Base-by-base conservation (phyloP, 2,113 vertebrate species). In the Cyrtonyx montezumae region DNA sequence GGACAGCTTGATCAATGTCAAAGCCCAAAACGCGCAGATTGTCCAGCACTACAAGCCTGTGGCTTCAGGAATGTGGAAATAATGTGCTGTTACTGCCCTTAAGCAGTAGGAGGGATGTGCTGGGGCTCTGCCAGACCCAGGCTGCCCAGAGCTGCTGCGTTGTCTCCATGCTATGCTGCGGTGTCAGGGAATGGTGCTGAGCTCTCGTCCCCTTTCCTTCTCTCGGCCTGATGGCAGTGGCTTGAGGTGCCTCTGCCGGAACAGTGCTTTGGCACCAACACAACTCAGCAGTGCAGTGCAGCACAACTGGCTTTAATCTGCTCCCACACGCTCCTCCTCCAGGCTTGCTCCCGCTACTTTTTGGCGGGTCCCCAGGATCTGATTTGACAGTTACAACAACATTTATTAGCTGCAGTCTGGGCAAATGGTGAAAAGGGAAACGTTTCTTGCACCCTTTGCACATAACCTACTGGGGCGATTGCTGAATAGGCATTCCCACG, bases 241-340 rank as follows among this genome's bases (percentile, higher is more conserved):
- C 58, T 2, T 2, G 8, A 65, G 49, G 32, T 67, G 82, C 16
- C 26, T 53, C 42, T 75, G 42, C 76, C 51, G 42, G 13, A 9
- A 49, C 0, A 0, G 5, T 30, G 36, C 61, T 94, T 74, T 79
- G 85, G 69, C 68, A 77, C 37, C 12, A 63, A 32, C 4, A 30
- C 12, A 7, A 22, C 1, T 68, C 34, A 58, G 75, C 69, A 2
- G 20, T 49, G 62, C 14, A 48, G 59, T 53, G 80, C 91, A 22
- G 8, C 70, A 36, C 28, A 74, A 84, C 28, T 69, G 63, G 34
- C 65, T 94, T 94, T 95, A 80, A 56, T 93, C 80, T 79, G 51
- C 55, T 88, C 18, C 46, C 81, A 0, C 8, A 0, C 5, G 11
- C 37, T 92, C 18, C 59, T 88, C n/a, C 73, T 83, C 65, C 8